phyloP scores from a whole-genome alignment of 2,888 invertebrate genomes.

The Conomelus anceps region DNA sequence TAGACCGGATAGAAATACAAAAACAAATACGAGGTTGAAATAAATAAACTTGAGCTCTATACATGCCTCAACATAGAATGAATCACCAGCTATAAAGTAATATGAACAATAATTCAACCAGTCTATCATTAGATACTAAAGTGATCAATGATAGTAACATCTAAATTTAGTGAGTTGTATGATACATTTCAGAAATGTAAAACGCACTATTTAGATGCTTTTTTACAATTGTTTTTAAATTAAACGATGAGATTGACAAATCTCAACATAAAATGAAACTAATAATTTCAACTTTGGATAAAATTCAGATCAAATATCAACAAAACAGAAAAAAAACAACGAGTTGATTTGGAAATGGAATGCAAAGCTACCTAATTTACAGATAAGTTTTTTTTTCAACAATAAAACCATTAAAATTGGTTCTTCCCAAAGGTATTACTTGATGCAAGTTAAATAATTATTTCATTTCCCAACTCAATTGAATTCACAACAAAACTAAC shows the following conservation, averaged over 20 bases:
- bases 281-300: constrained; percentile 8
- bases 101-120: not conserved
- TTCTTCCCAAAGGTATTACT: not conserved
- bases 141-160: constrained; percentile 18
- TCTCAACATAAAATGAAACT: not conserved
- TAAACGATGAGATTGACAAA: constrained; percentile 3
- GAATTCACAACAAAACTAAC: not conserved
- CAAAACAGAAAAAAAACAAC: constrained; percentile 22
- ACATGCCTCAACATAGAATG: no score
- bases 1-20: no score
- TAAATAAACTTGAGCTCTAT: no score
- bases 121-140: not conserved
- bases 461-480: not conserved
- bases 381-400: constrained; percentile 23
- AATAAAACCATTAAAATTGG: not conserved
- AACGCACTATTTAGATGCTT: constrained; percentile 17
- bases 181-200: constrained; percentile 22
- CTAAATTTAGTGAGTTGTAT: constrained; percentile 15
- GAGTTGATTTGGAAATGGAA: constrained; percentile 8
- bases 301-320: constrained; percentile 19
- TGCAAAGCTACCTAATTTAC: constrained; percentile 5
- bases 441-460: not conserved
- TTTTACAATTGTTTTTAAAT: constrained; percentile 20
- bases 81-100: no score
- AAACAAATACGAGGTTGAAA: no score